Base-by-base conservation (phyloP, 2,797 vertebrate genomes). In the Muscicapa striata region DNA sequence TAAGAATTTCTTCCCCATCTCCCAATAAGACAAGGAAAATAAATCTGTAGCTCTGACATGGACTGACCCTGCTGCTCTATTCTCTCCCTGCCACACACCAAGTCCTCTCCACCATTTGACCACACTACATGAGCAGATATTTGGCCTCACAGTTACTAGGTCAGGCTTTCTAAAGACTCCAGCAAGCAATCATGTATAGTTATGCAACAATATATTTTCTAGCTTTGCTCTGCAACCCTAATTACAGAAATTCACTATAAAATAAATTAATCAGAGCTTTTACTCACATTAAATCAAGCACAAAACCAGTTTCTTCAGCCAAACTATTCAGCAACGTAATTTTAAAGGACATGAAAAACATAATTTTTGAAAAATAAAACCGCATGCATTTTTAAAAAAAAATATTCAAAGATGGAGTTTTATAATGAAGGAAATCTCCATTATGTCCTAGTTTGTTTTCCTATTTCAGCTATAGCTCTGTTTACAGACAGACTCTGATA, bases 1-100 rank as follows among this genome's bases (percentile, higher is more conserved):
- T 36, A 46, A 16, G 3, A 64, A 11, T 13, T 22, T 14, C 1
- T 9, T 15, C 15, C 13, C 13, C 11, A 36, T 6, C 0, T 1
- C 29, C 26, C 30, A 85, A 62, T 43, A 6, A 76, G 9, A 77
- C 16, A 61, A 30, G 13, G 5, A 78, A 84, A 84, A 61, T 24
- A 57, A 81, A 23, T 7, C 24, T 45, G 15, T n/a, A 61, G 16
- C 27, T 73, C 48, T 82, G 43, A 19, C 4, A 5, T 3, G 14
- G 40, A 41, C 3, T 30, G 43, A 55, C 4, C 9, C 16, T 41
- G 5, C 41, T 57, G 16, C 15, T 85, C 41, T 67, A 0, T 40
- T 69, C 8, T 63, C 40, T 41, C 22, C 23, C 59, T 59, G 21
- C 1, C 36, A 66, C 34, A 61, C 17, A 77, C 9, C 9, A 76